A percentile compares a stretch with the other conserved stretches of the same genome.
phyloP scores from a whole-genome alignment of 2,888 invertebrate genomes.

The Eristalis tenax region DNA sequence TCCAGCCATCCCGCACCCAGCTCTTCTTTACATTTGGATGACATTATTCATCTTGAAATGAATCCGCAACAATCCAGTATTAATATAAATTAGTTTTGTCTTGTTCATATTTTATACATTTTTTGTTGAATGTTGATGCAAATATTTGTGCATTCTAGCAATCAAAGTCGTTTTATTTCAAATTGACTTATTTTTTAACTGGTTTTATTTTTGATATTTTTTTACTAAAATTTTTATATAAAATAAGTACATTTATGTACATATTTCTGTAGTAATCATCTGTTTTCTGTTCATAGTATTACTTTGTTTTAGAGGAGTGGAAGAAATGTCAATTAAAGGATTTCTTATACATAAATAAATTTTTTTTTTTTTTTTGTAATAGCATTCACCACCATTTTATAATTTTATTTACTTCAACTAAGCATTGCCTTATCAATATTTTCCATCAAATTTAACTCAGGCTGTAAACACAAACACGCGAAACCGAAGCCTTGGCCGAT shows the following conservation, averaged over 20 bases:
- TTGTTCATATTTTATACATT: neutral
- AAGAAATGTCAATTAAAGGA: conserved; percentile 28
- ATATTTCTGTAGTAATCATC: neutral
- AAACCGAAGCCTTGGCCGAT: conserved; percentile 82
- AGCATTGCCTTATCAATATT: conserved; percentile 67
- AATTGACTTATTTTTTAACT: neutral
- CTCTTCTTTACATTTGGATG: conserved; percentile 70
- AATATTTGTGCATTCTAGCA: neutral
- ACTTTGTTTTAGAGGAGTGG: conserved; percentile 12
- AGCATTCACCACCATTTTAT: conserved; percentile 28
- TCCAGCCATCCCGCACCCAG: conserved; percentile 80
- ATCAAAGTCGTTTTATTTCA: neutral
- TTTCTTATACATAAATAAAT: conserved; percentile 1
- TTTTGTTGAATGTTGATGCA: neutral
- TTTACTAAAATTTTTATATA: no score
- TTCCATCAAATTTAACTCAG: conserved; percentile 78
- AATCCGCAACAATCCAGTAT: neutral
- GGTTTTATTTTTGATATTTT: neutral
- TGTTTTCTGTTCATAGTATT: neutral
- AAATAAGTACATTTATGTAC: neutral
- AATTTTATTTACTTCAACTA: conserved; percentile 38
- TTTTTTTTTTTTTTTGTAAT: conserved; percentile 15
- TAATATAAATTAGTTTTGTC: neutral
- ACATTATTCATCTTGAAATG: conserved; percentile 3
- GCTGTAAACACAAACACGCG: conserved; percentile 82